These are phyloP conservation scores for Reinhardtius hippoglossoides DNA, from an alignment of 2,113 vertebrate genomes.

Conservation along the genomic window DNA sequence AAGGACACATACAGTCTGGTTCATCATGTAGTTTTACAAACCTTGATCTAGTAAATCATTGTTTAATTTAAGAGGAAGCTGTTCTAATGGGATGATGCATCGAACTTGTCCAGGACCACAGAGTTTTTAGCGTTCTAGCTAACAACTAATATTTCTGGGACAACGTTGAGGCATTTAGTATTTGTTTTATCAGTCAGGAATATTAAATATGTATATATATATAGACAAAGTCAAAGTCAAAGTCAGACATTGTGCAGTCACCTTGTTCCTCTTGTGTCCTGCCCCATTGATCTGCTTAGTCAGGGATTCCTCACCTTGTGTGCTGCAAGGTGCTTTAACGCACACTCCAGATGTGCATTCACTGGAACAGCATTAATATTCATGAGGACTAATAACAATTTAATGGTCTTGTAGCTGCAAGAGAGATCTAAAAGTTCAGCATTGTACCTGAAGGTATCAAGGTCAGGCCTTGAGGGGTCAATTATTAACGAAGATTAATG, in stretches of 20 bases:
- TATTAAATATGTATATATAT: constrained; percentile 17
- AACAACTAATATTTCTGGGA: too few species aligned
- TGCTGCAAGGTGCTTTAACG: constrained; percentile 13
- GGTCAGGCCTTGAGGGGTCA: background rate
- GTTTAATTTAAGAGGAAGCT: too few species aligned
- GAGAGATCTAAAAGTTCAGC: background rate
- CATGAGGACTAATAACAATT: background rate
- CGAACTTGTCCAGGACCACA: too few species aligned
- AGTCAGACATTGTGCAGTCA: constrained; percentile 41
- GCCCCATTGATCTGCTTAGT: constrained; percentile 75
- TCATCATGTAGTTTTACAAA: too few species aligned
- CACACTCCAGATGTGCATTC: constrained; percentile 26
- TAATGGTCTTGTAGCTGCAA: background rate
- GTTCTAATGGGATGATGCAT: too few species aligned
- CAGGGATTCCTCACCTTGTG: constrained; percentile 42
- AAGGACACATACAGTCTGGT: too few species aligned
- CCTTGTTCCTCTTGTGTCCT: constrained; percentile 44
- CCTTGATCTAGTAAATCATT: too few species aligned
- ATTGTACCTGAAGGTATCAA: background rate
- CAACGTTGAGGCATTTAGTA: too few species aligned
- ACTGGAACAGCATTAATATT: background rate
- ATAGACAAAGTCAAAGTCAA: constrained; percentile 58
- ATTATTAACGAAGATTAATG: constrained; percentile 3
- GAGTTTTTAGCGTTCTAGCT: too few species aligned
- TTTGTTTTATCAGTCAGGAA: too few species aligned